Percentiles rank a stretch among this genome's conserved stretches.
phyloP scores from a whole-genome alignment of 2,888 invertebrate species.

The Mythimna impura region DNA sequence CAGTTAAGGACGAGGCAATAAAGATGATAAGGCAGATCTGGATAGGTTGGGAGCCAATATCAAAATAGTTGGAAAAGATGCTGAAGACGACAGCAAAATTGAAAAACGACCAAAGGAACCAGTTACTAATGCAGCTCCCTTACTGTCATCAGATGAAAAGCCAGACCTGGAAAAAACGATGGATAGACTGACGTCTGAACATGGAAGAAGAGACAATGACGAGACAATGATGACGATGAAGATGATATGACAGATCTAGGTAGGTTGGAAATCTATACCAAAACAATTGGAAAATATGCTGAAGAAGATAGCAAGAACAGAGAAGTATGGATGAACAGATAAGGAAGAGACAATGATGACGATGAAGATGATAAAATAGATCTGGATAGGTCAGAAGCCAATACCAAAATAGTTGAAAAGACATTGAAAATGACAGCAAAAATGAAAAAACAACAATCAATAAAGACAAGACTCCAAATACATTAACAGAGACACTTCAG shows the following conservation, averaged over 20 bases:
- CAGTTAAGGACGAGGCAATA: background rate
- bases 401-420: background rate
- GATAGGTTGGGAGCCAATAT: background rate
- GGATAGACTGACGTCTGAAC: background rate
- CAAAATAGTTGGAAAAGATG: background rate
- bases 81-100: background rate
- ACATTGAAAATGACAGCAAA: background rate
- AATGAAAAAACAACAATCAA: too few species aligned
- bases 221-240: background rate
- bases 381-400: background rate
- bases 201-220: background rate
- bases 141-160: background rate
- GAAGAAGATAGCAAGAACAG: background rate
- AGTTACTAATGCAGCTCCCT: too few species aligned
- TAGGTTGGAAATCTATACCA: background rate
- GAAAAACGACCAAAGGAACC: background rate
- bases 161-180: background rate
- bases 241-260: background rate
- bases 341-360: background rate
- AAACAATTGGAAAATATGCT: background rate
- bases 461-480: slow-evolving; percentile 4
- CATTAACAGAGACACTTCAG: slow-evolving; percentile 25
- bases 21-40: background rate
- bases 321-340: background rate
- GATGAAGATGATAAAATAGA: background rate